Evolutionary conservation across 2,113 vertebrate genomes (phyloP).

Genomic region (Carettochelys insculpta): DNA sequence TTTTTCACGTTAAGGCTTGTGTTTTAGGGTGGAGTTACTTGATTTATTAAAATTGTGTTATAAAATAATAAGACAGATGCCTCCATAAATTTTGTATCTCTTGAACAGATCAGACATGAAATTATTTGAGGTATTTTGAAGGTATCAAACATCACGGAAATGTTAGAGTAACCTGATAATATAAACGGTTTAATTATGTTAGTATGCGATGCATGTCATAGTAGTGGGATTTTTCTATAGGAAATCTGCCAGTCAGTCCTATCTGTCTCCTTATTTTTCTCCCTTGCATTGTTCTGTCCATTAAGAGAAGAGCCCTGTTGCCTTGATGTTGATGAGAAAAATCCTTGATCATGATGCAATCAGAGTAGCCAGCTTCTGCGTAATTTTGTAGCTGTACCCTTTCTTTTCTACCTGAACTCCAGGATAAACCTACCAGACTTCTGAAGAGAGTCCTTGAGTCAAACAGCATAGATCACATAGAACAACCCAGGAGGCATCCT

Average conservation of each 20-base stretch:
- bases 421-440: neutral
- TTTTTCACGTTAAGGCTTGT: conserved; percentile 60
- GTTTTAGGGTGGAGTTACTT: conserved; percentile 25
- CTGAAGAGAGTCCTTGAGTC: neutral
- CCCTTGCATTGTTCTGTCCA: neutral
- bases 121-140: neutral
- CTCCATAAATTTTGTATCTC: conserved; percentile 44
- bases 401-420: neutral
- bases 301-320: neutral
- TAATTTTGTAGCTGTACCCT: neutral
- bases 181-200: neutral
- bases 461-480: neutral
- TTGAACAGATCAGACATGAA: neutral
- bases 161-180: neutral
- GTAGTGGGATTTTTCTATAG: neutral
- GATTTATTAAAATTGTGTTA: conserved; percentile 50
- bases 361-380: neutral
- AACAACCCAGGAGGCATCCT: neutral
- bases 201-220: neutral
- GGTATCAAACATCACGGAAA: neutral
- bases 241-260: neutral
- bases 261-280: neutral
- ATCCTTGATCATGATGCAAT: neutral
- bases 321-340: neutral
- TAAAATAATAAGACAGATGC: conserved; percentile 45